phyloP scores from a whole-genome alignment of 2,888 invertebrate genomes.

The Cerastoderma edule region DNA sequence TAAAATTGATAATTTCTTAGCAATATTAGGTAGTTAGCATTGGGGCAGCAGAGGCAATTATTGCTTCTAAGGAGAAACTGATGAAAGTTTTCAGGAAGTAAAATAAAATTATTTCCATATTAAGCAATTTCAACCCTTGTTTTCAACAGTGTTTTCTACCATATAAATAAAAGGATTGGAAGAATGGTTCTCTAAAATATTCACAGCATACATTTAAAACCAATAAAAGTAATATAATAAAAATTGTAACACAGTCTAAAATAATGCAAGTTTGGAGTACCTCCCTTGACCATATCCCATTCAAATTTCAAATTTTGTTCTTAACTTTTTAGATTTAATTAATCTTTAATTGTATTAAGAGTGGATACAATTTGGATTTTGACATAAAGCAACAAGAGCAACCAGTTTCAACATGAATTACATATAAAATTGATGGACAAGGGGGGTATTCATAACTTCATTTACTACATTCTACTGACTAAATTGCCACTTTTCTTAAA shows the following conservation, averaged over 20 bases:
- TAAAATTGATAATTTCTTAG: not conserved
- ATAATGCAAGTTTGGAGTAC: not conserved
- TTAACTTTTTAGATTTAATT: not conserved
- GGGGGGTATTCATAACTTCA: not conserved
- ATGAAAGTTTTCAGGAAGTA: no score
- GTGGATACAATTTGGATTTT: not conserved
- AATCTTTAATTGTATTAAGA: not conserved
- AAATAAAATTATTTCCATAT: no score
- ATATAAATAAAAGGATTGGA: slow-evolving; percentile 8
- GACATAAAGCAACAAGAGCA: not conserved
- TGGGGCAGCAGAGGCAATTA: not conserved
- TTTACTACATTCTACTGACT: slow-evolving; percentile 19
- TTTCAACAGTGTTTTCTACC: not conserved
- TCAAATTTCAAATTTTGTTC: not conserved
- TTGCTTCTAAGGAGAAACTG: not conserved
- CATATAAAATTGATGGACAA: not conserved
- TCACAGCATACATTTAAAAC: slow-evolving; percentile 16
- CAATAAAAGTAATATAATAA: slow-evolving; percentile 3
- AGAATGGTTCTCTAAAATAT: slow-evolving; percentile 19
- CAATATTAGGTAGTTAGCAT: not conserved
- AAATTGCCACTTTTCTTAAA: slow-evolving; percentile 18
- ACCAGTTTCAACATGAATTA: not conserved
- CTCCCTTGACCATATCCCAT: not conserved
- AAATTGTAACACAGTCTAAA: slow-evolving; percentile 23
- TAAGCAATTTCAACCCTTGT: not conserved